These are phyloP conservation scores for Cryptus armator DNA, from an alignment of 2,888 invertebrate genomes.

Conservation along the genomic window DNA sequence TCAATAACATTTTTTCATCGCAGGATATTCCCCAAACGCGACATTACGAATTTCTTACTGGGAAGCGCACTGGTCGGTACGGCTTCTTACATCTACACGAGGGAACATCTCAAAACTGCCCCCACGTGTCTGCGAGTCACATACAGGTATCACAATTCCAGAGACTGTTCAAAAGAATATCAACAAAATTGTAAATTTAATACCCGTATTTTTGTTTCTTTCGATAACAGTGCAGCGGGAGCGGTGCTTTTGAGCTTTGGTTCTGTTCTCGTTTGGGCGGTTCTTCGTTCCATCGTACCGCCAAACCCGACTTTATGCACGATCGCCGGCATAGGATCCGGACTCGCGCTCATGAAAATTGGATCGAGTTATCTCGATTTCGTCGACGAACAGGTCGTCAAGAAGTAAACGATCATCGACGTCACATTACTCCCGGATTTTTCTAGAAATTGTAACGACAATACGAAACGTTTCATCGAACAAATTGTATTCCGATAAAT, in stretches of 20 bases:
- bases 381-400: slow-evolving; percentile 88
- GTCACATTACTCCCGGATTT: slow-evolving; percentile 2
- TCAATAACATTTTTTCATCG: slow-evolving; percentile 77
- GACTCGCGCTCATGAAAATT: slow-evolving; percentile 88
- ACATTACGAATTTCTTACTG: slow-evolving; percentile 93
- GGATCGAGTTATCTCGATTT: slow-evolving; percentile 89
- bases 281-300: slow-evolving; percentile 92
- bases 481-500: slow-evolving; percentile 25
- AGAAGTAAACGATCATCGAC: slow-evolving; percentile 80
- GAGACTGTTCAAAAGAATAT: not conserved
- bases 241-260: slow-evolving; percentile 95
- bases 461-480: slow-evolving; percentile 32
- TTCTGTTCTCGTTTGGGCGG: slow-evolving; percentile 95
- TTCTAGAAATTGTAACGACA: slow-evolving; percentile 49
- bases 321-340: slow-evolving; percentile 90
- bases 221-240: slow-evolving; percentile 87
- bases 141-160: slow-evolving; percentile 87
- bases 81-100: slow-evolving; percentile 93
- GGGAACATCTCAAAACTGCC: slow-evolving; percentile 91
- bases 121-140: slow-evolving; percentile 88
- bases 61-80: slow-evolving; percentile 93
- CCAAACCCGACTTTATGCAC: slow-evolving; percentile 89
- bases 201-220: slow-evolving; percentile 33
- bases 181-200: not conserved
- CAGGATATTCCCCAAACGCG: slow-evolving; percentile 90